phyloP scores from a whole-genome alignment of 2,113 vertebrate genomes.

The Dipodomys merriami region DNA sequence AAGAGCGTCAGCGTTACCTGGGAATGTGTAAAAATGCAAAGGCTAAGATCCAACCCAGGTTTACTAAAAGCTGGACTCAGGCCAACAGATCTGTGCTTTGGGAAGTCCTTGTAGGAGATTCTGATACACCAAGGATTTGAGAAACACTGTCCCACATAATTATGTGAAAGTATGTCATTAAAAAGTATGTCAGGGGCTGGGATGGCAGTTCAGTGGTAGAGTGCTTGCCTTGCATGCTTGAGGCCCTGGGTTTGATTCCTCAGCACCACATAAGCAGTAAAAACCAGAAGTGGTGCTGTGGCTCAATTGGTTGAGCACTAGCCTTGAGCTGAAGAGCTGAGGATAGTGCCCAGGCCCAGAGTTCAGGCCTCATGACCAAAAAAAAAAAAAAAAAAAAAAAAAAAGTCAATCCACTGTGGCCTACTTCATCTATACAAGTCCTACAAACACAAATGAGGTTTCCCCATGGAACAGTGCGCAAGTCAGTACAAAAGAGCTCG shows the following conservation, averaged over 20 bases:
- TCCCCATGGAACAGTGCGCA: neutral
- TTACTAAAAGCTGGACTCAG: neutral
- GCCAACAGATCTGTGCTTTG: constrained; percentile 28
- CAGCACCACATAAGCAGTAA: too few relatives aligned
- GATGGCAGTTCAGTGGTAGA: too few relatives aligned
- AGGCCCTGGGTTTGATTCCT: too few relatives aligned
- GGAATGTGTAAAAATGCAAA: neutral
- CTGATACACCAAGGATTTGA: neutral
- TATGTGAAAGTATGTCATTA: neutral
- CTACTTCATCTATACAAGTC: neutral
- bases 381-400: too few relatives aligned
- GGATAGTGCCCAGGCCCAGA: too few relatives aligned
- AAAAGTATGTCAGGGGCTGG: too few relatives aligned
- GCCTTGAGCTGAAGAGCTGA: too few relatives aligned
- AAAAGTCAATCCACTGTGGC: neutral
- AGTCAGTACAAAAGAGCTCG: neutral
- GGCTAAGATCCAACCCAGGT: neutral
- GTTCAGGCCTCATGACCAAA: too few relatives aligned
- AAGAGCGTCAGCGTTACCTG: neutral
- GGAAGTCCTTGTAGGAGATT: neutral
- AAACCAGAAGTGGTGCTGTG: too few relatives aligned
- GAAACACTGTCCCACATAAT: neutral
- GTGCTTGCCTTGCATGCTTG: too few relatives aligned
- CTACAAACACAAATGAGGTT: neutral
- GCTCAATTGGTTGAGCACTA: too few relatives aligned